Percentiles rank a stretch among this genome's conserved stretches.
These are phyloP conservation scores for Cyclopterus lumpus DNA, from an alignment of 2,797 vertebrate species.

Conservation along the genomic window DNA sequence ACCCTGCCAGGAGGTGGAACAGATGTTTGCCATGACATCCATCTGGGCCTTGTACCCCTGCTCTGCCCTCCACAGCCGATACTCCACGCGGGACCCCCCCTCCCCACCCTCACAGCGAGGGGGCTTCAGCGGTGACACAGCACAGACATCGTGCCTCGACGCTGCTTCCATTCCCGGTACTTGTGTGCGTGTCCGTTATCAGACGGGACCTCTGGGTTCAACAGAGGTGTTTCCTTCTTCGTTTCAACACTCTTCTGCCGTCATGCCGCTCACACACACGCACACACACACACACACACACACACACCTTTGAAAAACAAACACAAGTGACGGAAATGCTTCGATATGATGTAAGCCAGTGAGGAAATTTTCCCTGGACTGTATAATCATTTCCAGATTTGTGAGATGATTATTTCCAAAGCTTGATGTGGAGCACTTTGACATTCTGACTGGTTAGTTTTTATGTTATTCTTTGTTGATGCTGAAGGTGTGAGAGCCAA, in stretches of 20 bases:
- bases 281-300: constrained; percentile 8
- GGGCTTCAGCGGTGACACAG: constrained; percentile 52
- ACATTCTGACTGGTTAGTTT: neutral
- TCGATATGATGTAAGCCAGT: constrained; percentile 42
- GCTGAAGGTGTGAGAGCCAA: neutral
- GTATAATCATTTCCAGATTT: constrained; percentile 56
- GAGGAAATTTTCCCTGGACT: constrained; percentile 45
- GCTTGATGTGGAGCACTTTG: neutral
- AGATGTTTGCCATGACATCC: constrained; percentile 84
- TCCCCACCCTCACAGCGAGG: constrained; percentile 46
- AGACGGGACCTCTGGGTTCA: constrained; percentile 43
- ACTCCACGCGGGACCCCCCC: constrained; percentile 50
- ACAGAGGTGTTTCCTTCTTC: constrained; percentile 58
- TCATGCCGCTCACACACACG: neutral
- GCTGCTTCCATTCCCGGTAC: constrained; percentile 35
- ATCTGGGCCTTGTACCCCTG: constrained; percentile 80
- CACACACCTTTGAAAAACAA: constrained; percentile 53
- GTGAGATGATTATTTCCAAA: constrained; percentile 2
- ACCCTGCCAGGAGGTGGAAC: constrained; percentile 77
- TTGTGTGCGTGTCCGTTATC: constrained; percentile 33
- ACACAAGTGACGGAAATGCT: constrained; percentile 45
- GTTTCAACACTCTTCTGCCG: constrained; percentile 58
- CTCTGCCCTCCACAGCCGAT: constrained; percentile 66
- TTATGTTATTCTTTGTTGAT: neutral
- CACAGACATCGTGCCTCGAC: constrained; percentile 36